Conservation (phyloP, 2,888 invertebrate species). For the Pogonocherus hispidulus region DNA sequence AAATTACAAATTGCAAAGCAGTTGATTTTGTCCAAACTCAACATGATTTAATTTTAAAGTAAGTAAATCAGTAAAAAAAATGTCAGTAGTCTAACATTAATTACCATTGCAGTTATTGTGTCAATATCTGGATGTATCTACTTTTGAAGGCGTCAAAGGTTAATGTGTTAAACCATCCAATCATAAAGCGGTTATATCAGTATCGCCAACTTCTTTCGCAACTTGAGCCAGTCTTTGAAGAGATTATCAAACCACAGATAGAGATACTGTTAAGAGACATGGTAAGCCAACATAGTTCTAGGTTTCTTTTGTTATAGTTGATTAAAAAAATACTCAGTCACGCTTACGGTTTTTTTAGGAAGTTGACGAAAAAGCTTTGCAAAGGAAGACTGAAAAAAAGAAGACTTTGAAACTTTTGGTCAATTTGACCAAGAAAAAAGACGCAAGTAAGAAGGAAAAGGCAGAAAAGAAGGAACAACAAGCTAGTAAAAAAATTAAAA, state of each 20-base stretch:
- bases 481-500: slow-evolving; percentile 50
- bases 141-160: slow-evolving; percentile 83
- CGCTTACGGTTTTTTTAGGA: slow-evolving; percentile 12
- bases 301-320: too few species aligned
- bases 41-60: slow-evolving; percentile 69
- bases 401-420: slow-evolving; percentile 64
- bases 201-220: slow-evolving; percentile 83
- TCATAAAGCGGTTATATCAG: slow-evolving; percentile 86
- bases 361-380: slow-evolving; percentile 1
- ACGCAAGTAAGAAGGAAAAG: slow-evolving; percentile 37
- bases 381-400: slow-evolving; percentile 64
- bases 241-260: slow-evolving; percentile 78
- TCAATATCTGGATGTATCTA: slow-evolving; percentile 89
- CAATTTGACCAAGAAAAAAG: slow-evolving; percentile 34
- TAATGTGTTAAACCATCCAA: slow-evolving; percentile 87
- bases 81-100: not conserved
- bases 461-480: slow-evolving; percentile 24
- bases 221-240: slow-evolving; percentile 79
- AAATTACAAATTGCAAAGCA: slow-evolving; percentile 76
- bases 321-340: too few species aligned
- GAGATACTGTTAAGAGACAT: slow-evolving; percentile 71
- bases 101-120: slow-evolving; percentile 80
- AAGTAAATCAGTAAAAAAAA: slow-evolving; percentile 47
- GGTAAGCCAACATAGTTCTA: slow-evolving; percentile 28
- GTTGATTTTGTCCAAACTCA: slow-evolving; percentile 78